Evolutionary conservation across 2,797 vertebrate genomes (phyloP), one percentile per base, ranked within the genome.

Genomic region (Caiman crocodilus): DNA sequence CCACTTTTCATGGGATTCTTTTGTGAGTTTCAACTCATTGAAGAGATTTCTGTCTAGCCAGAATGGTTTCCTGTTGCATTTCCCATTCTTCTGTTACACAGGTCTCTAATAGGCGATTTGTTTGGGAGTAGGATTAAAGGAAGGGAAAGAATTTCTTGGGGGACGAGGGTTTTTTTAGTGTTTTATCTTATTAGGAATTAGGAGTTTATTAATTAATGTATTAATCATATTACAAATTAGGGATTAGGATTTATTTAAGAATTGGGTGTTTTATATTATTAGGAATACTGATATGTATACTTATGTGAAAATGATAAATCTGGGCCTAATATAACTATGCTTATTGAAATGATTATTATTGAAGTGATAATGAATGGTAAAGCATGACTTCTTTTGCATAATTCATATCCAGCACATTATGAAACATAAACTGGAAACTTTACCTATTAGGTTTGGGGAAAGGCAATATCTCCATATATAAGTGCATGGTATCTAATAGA

Each of bases 61-160:
- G 42, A 50, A 50, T 50, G 42, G 42, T 50, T 10, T 50, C 42
- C 42, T 50, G 42, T 50, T 50, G 10, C 10, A 50, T 50, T 50
- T 50, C 9, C 42, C 10, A 50, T 10, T 50, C 42, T 50, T 50
- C 10, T 50, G 10, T 50, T 50, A 50, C 42, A 50, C 42, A 50
- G 42, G 15, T 85, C 63, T 93, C 59, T 76, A 30, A 86, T 50
- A 83, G 78, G 69, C 93, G 32, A 32, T n/a, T 94, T 92, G 28
- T 67, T 84, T 79, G 76, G 85, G 60, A 91, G 59, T 1, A 2
- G 30, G 88, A 71, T 91, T 83, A 90, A 93, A 87, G 63, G 26
- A 85, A 77, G 11, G 25, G 21, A 90, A 78, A 91, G 65, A 82
- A 15, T 58, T 69, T 83, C 80, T 90, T 93, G 86, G 86, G 84